Evolutionary conservation across 2,113 vertebrate genomes (phyloP).

Genomic region (Morone saxatilis): DNA sequence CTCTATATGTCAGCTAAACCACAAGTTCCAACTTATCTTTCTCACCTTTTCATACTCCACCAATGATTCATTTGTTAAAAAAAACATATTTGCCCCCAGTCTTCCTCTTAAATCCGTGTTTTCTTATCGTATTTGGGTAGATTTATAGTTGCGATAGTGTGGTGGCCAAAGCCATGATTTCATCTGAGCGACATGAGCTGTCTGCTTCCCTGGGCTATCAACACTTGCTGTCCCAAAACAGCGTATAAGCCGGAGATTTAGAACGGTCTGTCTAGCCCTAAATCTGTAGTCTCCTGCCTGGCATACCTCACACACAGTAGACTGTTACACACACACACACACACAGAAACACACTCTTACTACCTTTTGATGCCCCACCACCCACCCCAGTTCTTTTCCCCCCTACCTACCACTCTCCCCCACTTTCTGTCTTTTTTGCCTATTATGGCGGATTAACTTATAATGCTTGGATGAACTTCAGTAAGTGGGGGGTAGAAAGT

Average conservation of each 20-base stretch:
- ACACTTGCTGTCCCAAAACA: constrained; percentile 67
- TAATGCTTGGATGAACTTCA: constrained; percentile 85
- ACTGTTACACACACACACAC: constrained; percentile 53
- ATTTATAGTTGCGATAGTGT: constrained; percentile 44
- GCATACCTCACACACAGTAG: constrained; percentile 68
- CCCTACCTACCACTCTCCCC: constrained; percentile 41
- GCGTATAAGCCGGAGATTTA: constrained; percentile 66
- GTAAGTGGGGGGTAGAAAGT: constrained; percentile 80
- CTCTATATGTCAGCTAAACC: constrained; percentile 12
- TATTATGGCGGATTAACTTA: constrained; percentile 87
- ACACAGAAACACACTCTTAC: constrained; percentile 39
- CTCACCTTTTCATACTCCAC: constrained; percentile 21
- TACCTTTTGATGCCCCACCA: constrained; percentile 54
- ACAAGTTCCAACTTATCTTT: constrained; percentile 3
- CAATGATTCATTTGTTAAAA: constrained; percentile 19
- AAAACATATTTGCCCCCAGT: neutral
- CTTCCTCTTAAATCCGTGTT: constrained; percentile 19
- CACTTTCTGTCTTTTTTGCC: constrained; percentile 75
- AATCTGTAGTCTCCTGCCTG: constrained; percentile 67
- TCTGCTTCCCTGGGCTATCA: constrained; percentile 55
- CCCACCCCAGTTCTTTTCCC: constrained; percentile 26
- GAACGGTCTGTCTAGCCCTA: constrained; percentile 60
- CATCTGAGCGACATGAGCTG: constrained; percentile 53
- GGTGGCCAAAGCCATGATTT: constrained; percentile 39
- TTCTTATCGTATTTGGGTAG: constrained; percentile 32